Base-by-base conservation (phyloP, 2,888 invertebrate species). In the Latrodectus elegans region DNA sequence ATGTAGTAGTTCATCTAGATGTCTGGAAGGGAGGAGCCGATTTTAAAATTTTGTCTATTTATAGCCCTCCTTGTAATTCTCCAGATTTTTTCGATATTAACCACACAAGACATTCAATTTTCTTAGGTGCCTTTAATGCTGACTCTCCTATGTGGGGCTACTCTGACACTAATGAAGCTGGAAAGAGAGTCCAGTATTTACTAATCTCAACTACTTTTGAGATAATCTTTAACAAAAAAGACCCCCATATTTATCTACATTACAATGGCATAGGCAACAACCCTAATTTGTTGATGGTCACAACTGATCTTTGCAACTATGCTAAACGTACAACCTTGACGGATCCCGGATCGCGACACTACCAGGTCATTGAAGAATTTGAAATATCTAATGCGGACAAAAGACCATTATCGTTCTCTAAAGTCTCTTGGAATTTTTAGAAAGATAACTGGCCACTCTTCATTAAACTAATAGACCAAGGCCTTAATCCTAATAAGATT, bases 1-100 rank as follows among this genome's bases (percentile, higher is more conserved):
- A n/a, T n/a, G n/a, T n/a, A n/a, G n/a, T n/a, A n/a, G n/a, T 74
- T 8, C 74, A 74, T 74, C 17, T 74, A 17, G 74, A 74, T 53
- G 74, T 74, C 2, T 74, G 53, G 74, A 53, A 53, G n/a, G 9
- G 52, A 12, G 53, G 22, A 22, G 22, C n/a, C 10, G n/a, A 53
- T 74, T 74, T 74, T n/a, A 74, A 22, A 74, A 74, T 53, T 74
- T 9, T 74, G 12, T 15, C 74, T 74, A 8, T 74, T 12, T 74
- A 74, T 26, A 74, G 52, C 53, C 26, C 74, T 53, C 53, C 17
- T 74, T 53, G 51, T 72, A 72, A 49, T 38, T 14, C 12, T 12
- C 49, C 49, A 1, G 17, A 73, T n/a, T 73, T 73, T 73, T 73
- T 52, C 53, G 38, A 15, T 15, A 8, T 73, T n/a, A n/a, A n/a